Conservation (phyloP, 2,888 invertebrate species). For the Cenopis cana region DNA sequence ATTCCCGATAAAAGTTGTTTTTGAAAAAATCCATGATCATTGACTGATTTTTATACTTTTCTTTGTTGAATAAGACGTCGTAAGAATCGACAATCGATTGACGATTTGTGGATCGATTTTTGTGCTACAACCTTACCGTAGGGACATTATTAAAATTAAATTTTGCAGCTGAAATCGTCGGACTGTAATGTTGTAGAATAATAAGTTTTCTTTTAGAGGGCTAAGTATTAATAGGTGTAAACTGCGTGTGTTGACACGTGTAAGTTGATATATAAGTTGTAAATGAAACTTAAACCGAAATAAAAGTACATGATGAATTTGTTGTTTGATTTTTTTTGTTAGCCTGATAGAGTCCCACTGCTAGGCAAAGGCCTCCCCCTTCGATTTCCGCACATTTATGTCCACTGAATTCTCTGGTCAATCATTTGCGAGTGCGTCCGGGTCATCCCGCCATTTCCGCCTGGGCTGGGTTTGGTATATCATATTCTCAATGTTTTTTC, state of each 20-base stretch:
- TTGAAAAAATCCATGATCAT: neutral
- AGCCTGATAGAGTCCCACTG: too few species aligned
- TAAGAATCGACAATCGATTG: neutral
- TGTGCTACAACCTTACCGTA: neutral
- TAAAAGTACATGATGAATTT: constrained; percentile 22
- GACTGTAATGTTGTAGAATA: constrained; percentile 13
- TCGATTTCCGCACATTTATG: too few species aligned
- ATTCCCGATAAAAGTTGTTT: neutral
- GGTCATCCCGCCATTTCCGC: too few species aligned
- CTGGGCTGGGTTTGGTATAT: too few species aligned
- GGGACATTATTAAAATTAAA: neutral
- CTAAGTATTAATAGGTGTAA: constrained; percentile 29
- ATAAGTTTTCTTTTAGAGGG: constrained; percentile 18
- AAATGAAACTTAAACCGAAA: constrained; percentile 34
- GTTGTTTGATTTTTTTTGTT: neutral
- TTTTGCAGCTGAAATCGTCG: neutral
- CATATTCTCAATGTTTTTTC: neutral
- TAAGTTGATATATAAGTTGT: constrained; percentile 37
- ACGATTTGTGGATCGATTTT: neutral
- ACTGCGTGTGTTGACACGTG: constrained; percentile 27
- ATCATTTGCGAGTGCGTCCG: too few species aligned
- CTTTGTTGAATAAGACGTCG: neutral
- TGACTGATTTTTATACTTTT: constrained; percentile 6
- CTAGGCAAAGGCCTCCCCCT: too few species aligned
- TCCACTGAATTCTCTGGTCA: too few species aligned